phyloP scores from a whole-genome alignment of 2,797 vertebrate species.

The Mormyrus hasselquistii region DNA sequence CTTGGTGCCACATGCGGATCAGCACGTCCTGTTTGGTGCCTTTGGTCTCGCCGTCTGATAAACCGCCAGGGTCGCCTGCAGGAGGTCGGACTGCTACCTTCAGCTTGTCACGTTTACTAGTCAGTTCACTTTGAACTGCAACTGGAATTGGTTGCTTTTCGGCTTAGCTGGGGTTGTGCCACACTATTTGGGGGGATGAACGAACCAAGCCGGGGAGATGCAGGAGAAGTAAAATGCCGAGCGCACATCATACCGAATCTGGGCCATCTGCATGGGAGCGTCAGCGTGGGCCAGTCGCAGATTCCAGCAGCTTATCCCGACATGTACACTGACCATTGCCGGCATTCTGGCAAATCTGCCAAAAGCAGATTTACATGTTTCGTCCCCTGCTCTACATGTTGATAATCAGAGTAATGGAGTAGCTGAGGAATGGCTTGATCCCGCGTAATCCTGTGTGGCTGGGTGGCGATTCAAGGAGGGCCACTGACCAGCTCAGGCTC shows the following conservation, averaged over 20 bases:
- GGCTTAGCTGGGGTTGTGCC: not conserved
- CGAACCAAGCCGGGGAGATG: not conserved
- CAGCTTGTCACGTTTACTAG: not conserved
- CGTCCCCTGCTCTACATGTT: not conserved
- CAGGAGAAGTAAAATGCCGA: not conserved
- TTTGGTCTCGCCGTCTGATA: not conserved
- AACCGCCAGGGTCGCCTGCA: not conserved
- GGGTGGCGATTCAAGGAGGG: constrained; percentile 24
- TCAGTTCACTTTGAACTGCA: not conserved
- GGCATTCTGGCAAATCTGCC: not conserved
- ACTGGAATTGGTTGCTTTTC: not conserved
- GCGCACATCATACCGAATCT: not conserved
- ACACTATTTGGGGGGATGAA: not conserved
- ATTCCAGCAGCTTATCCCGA: not conserved
- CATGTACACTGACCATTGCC: not conserved
- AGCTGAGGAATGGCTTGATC: not conserved
- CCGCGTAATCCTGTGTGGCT: not conserved
- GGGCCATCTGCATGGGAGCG: not conserved
- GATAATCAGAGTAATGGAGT: not conserved
- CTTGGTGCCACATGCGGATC: not conserved
- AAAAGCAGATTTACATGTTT: not conserved
- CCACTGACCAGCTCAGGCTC: constrained; percentile 41
- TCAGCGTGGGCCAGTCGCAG: not conserved
- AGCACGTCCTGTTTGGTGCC: not conserved
- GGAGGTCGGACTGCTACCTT: not conserved